phyloP scores from a whole-genome alignment of 2,113 vertebrate species.

The Motacilla tschutschensis region DNA sequence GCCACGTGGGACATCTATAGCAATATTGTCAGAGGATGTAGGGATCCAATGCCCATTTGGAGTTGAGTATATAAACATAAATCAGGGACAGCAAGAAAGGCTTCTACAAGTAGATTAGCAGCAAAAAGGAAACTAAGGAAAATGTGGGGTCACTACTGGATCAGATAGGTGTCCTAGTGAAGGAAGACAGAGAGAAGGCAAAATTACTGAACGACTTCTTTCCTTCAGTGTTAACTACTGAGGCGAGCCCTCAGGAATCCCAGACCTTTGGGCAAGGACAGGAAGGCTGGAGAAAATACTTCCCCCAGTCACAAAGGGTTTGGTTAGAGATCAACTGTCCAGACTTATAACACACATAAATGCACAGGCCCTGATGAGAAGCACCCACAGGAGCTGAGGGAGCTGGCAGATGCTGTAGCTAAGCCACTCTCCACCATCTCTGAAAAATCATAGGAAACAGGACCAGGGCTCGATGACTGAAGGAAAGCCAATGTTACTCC shows the following conservation, averaged over 20 bases:
- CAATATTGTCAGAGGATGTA: not conserved
- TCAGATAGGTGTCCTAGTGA: not conserved
- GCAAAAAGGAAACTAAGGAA: not conserved
- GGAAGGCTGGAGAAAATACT: not conserved
- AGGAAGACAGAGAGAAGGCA: not conserved
- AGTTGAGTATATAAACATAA: not conserved
- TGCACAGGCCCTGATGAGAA: not conserved
- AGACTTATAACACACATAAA: not conserved
- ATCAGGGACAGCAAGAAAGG: not conserved
- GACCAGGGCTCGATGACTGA: fast-evolving
- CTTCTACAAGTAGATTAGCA: not conserved
- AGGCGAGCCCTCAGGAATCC: not conserved
- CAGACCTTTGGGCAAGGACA: not conserved
- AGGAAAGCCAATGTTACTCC: not conserved
- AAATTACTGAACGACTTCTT: not conserved
- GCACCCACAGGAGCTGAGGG: not conserved
- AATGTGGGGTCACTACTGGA: not conserved
- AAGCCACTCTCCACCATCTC: not conserved
- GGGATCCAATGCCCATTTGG: not conserved
- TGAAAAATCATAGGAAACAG: not conserved
- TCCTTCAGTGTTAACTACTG: not conserved
- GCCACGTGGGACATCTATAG: not conserved
- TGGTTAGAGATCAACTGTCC: not conserved
- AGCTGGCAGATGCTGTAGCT: not conserved
- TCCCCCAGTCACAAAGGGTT: fast-evolving